Evolutionary conservation across 2,113 vertebrate species (phyloP).

Genomic region (Sciurus niger): DNA sequence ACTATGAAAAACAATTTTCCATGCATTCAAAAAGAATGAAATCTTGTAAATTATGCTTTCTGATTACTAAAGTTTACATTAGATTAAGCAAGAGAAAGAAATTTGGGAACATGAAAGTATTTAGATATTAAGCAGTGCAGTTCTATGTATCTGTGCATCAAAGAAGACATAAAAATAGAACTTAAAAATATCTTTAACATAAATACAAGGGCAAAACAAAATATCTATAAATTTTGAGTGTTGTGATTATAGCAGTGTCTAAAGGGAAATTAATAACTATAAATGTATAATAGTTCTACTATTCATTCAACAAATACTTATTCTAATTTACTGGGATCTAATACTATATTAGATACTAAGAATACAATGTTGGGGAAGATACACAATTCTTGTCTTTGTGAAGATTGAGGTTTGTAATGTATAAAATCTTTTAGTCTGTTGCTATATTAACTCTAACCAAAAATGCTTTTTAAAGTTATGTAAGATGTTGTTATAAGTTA

Average conservation of each 20-base stretch:
- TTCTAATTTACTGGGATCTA: background rate
- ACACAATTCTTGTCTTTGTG: background rate
- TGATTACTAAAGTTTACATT: background rate
- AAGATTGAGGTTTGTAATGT: background rate
- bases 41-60: background rate
- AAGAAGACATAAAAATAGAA: background rate
- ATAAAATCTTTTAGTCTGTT: background rate
- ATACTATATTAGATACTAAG: background rate
- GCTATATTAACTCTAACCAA: background rate
- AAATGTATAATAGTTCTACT: too few species aligned
- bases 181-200: background rate
- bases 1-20: background rate
- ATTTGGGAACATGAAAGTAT: background rate
- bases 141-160: background rate
- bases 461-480: background rate
- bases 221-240: background rate
- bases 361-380: background rate
- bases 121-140: background rate
- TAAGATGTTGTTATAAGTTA: background rate
- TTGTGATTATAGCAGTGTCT: background rate
- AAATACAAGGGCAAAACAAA: background rate
- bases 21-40: background rate
- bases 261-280: too few species aligned
- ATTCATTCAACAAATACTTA: background rate
- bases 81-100: background rate